phyloP scores from a whole-genome alignment of 1,140 invertebrate species.

The Maconellicoccus hirsutus region DNA sequence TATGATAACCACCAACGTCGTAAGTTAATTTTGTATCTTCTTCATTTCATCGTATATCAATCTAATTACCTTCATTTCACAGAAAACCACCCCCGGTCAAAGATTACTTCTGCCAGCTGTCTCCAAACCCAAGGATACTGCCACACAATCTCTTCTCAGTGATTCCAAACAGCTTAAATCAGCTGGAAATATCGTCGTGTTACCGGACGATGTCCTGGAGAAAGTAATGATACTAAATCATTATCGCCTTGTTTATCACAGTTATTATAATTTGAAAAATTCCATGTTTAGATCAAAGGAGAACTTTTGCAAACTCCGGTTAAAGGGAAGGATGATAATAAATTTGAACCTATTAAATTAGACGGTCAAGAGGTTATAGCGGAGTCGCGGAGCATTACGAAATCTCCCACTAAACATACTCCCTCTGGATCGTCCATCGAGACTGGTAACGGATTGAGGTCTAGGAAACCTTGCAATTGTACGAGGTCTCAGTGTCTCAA shows the following conservation, averaged over 20 bases:
- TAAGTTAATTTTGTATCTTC: neutral
- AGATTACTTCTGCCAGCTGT: neutral
- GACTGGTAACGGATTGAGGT: conserved; percentile 57
- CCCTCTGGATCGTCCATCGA: conserved; percentile 31
- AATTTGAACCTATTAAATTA: neutral
- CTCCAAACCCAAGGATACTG: neutral
- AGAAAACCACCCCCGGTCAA: neutral
- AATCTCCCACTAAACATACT: neutral
- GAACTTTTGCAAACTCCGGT: neutral
- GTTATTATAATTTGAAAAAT: neutral
- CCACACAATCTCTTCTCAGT: neutral
- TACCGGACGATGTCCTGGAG: neutral
- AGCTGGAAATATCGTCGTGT: neutral
- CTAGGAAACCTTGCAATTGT: conserved; percentile 94
- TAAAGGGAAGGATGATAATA: neutral
- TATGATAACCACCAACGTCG: neutral
- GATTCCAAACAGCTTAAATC: neutral
- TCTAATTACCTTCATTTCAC: neutral
- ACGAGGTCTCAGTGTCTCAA: conserved; percentile 98
- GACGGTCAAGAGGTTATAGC: conserved; percentile 4
- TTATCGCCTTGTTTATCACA: neutral
- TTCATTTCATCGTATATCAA: neutral
- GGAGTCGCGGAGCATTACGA: neutral
- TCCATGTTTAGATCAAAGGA: conserved; percentile 8
- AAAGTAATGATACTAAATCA: conserved; percentile 6